A percentile compares a stretch with the other conserved stretches of the same genome.
These are phyloP conservation scores for Stylophora pistillata DNA, from an alignment of 64 coral and sea anemone genomes.

Conservation along the genomic window DNA sequence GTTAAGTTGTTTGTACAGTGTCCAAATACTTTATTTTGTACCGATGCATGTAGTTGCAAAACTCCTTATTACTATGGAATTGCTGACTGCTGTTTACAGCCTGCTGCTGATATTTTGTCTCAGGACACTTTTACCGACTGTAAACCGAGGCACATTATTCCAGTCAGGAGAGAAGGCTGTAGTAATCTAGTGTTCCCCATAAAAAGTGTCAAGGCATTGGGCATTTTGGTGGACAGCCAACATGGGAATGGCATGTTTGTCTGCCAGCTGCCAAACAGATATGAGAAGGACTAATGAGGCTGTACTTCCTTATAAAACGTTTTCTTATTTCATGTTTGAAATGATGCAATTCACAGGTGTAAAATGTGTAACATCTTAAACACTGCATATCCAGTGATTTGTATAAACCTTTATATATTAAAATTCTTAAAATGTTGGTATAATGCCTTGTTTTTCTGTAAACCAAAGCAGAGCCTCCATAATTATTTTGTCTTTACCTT, in stretches of 20 bases:
- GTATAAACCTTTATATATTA: no score
- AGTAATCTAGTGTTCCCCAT: constrained; percentile 42
- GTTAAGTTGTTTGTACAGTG: constrained; percentile 45
- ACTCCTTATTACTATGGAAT: constrained; percentile 61
- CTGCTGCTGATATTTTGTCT: constrained; percentile 27
- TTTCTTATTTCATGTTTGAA: no score
- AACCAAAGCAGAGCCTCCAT: no score
- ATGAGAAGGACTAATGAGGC: constrained; percentile 71
- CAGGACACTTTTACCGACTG: constrained; percentile 57
- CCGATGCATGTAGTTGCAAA: constrained; percentile 49
- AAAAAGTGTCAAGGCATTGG: constrained; percentile 16
- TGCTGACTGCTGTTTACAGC: constrained; percentile 42
- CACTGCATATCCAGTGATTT: no score
- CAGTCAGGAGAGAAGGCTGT: constrained; percentile 30
- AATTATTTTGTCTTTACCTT: no score
- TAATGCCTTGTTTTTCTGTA: no score
- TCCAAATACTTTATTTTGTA: constrained; percentile 47
- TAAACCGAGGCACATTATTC: constrained; percentile 51
- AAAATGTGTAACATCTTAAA: no score
- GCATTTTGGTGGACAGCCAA: constrained; percentile 53
- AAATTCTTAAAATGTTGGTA: no score
- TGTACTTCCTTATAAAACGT: no score
- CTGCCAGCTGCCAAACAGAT: constrained; percentile 63
- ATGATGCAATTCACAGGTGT: no score
- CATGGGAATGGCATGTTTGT: constrained; percentile 33